phyloP scores from a whole-genome alignment of 2,113 vertebrate genomes.

The Lipotes vexillifer region DNA sequence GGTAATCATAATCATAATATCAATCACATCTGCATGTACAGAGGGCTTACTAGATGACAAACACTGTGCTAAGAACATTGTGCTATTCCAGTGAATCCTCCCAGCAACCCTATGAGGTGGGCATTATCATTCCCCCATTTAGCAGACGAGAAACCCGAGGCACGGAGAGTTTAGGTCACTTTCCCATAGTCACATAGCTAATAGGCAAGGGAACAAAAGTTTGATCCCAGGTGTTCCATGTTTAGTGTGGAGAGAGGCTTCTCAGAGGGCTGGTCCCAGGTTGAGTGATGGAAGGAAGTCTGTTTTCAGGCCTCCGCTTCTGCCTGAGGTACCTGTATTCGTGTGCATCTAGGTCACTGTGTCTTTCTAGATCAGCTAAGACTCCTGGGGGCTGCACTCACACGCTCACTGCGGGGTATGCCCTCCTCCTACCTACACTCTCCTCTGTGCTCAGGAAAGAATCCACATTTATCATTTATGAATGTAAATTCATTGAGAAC shows the following conservation, averaged over 20 bases:
- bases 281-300: not conserved
- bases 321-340: not conserved
- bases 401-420: not conserved
- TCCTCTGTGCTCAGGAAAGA: not conserved
- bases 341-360: not conserved
- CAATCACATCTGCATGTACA: not conserved
- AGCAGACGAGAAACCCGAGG: not conserved
- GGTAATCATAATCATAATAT: not conserved
- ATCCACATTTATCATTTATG: not conserved
- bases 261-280: not conserved
- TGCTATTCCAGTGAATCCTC: not conserved
- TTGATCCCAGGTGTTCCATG: not conserved
- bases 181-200: not conserved
- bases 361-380: not conserved
- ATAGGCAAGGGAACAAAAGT: not conserved
- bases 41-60: not conserved
- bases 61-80: not conserved
- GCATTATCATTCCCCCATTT: not conserved
- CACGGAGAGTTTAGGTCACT: not conserved
- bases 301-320: not conserved
- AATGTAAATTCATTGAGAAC: not conserved
- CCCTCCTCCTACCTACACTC: not conserved
- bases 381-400: not conserved
- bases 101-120: not conserved
- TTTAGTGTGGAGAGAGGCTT: not conserved